Conservation (phyloP, 2,113 vertebrate genomes). For the Ahaetulla prasina region DNA sequence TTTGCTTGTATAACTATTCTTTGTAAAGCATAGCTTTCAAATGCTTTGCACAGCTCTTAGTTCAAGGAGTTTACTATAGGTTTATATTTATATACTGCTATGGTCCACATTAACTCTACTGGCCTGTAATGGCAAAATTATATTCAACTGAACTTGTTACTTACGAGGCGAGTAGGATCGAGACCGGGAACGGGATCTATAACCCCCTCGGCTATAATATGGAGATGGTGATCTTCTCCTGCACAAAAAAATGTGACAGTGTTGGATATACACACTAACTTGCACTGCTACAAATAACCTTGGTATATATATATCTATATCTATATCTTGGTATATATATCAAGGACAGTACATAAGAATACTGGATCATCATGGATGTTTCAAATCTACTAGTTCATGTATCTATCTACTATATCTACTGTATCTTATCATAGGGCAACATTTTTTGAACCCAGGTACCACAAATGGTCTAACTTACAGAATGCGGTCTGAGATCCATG, state of each 20-base stretch:
- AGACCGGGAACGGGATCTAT: constrained; percentile 90
- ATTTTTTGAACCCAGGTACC: not conserved
- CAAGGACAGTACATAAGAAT: not conserved
- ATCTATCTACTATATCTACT: not conserved
- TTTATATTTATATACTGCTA: not conserved
- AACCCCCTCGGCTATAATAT: constrained; percentile 88
- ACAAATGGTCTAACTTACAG: not conserved
- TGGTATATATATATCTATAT: no score
- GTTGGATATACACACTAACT: not conserved
- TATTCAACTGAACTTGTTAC: constrained; percentile 48
- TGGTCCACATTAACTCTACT: not conserved
- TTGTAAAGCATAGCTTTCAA: not conserved
- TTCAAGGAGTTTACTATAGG: not conserved
- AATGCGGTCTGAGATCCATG: not conserved
- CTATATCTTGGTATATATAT: no score
- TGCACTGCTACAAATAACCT: not conserved
- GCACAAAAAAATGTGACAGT: constrained; percentile 20
- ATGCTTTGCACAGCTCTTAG: not conserved
- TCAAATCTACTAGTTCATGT: not conserved
- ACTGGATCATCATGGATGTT: not conserved
- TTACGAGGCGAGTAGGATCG: constrained; percentile 95
- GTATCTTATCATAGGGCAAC: not conserved
- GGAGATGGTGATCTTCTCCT: constrained; percentile 94
- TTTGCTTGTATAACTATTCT: not conserved
- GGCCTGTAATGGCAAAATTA: not conserved